These are phyloP conservation scores for Corella eumyota DNA, from an alignment of 23 tunicate genomes.

Conservation along the genomic window DNA sequence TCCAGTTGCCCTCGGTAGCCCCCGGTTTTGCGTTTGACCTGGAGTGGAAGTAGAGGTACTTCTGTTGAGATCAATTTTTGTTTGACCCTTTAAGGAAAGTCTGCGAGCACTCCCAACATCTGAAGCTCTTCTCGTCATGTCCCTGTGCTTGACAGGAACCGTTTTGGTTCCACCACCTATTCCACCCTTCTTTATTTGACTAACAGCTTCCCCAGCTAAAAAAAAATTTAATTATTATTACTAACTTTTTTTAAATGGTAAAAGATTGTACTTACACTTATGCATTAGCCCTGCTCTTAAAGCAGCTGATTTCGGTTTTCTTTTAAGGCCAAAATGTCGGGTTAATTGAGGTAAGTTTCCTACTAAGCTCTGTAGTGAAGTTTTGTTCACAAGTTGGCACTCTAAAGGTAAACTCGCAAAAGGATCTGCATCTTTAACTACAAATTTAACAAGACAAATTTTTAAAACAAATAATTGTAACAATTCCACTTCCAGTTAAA, in stretches of 20 bases:
- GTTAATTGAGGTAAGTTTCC: conserved; percentile 53
- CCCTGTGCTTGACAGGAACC: conserved; percentile 80
- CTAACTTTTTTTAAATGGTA: background rate
- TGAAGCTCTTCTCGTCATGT: conserved; percentile 65
- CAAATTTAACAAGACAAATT: background rate
- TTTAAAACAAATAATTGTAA: too few relatives aligned
- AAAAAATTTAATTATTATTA: background rate
- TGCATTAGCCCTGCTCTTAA: conserved; percentile 64
- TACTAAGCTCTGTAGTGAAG: conserved; percentile 51
- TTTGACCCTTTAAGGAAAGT: conserved; percentile 23
- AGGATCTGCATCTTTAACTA: conserved; percentile 57
- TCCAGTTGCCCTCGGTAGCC: conserved; percentile 6
- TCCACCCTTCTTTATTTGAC: conserved; percentile 57
- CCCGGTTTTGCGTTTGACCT: conserved; percentile 8
- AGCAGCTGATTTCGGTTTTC: conserved; percentile 91
- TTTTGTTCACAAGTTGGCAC: conserved; percentile 77
- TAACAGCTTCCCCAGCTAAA: conserved; percentile 62
- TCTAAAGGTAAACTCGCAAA: conserved; percentile 77
- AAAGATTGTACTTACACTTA: conserved; percentile 28
- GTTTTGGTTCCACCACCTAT: conserved; percentile 31
- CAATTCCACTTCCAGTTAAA: too few relatives aligned
- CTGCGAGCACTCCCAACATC: conserved; percentile 49
- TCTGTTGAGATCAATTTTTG: conserved; percentile 21
- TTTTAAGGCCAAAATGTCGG: conserved; percentile 67
- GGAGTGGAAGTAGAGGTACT: conserved; percentile 31